Base-by-base conservation (phyloP, 2,888 invertebrate genomes). In the Axea sp. region DNA sequence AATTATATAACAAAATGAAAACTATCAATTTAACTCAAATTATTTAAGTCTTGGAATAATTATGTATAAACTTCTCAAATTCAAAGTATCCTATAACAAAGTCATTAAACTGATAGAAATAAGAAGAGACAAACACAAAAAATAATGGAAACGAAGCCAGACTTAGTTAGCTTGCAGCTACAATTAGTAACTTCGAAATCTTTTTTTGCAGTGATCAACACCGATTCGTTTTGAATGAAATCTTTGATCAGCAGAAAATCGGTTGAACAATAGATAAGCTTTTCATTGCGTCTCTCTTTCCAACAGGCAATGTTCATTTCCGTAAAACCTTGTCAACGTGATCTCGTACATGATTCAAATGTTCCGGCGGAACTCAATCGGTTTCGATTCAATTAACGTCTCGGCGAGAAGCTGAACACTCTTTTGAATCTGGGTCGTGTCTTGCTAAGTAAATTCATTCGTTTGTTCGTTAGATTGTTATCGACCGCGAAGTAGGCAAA, bases 401-500 rank as follows among this genome's bases (percentile, higher is more conserved):
- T 26, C 59, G 68, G 49, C 67, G 72, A 53, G 74, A 68, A 55
- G 59, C 51, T 41, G 41, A 59, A 37, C 41, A 41, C 37, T 30
- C 64, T 59, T 59, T 59, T 41, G 49, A 49, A 68, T 68, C 57
- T 57, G 43, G 57, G 67, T 68, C 67, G 67, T 17, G 45, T 12
- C 45, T 11, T 30, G 59, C 47, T 55, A 65, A 47, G 62, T 37
- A 72, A 24, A 55, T 35, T 67, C 26, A 33, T n/a, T 15, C 39
- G 39, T 26, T 15, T 22, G 39, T 26, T 22, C 67, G 71, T 49
- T 33, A 26, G 51, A 51, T 43, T 37, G 45, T 55, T 65, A 65
- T 65, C 77, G 78, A 80, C 80, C 77, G 73, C 79, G 72, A 80
- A 80, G 77, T 81, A 51, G 73, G 73, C 74, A 19, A 69, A 35